Evolutionary conservation across 2,888 invertebrate species (phyloP).

Genomic region (Sericinus montela): DNA sequence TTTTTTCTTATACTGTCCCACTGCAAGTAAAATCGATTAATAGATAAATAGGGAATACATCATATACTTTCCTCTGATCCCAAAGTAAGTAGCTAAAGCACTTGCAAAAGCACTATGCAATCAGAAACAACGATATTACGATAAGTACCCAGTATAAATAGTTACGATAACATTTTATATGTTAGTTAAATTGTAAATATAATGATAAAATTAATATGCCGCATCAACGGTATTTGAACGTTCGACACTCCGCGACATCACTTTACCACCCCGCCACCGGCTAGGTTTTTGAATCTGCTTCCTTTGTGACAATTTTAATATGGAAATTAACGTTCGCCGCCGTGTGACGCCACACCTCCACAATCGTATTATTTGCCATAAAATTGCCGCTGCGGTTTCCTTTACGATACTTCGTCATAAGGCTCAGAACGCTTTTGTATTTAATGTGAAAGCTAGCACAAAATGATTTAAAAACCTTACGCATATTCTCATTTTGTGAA

Average conservation of each 20-base stretch:
- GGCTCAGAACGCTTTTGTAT: slow-evolving; percentile 28
- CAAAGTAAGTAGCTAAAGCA: too few species aligned
- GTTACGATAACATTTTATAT: too few species aligned
- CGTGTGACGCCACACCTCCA: slow-evolving; percentile 62
- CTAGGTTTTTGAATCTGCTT: slow-evolving; percentile 77
- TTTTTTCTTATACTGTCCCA: too few species aligned
- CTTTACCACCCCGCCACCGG: slow-evolving; percentile 41
- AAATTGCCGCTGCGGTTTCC: slow-evolving; percentile 27
- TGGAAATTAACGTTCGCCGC: slow-evolving; percentile 76
- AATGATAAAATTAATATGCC: slow-evolving; percentile 20
- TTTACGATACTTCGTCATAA: slow-evolving; percentile 33
- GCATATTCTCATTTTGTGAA: slow-evolving; percentile 4
- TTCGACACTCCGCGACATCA: slow-evolving; percentile 23
- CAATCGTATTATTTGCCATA: slow-evolving; percentile 48
- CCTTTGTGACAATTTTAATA: slow-evolving; percentile 79
- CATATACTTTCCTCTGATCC: too few species aligned
- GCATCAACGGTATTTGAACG: slow-evolving; percentile 28
- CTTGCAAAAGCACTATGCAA: too few species aligned
- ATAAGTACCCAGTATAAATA: too few species aligned
- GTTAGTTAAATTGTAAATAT: too few species aligned
- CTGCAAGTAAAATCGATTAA: too few species aligned
- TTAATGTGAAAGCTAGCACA: slow-evolving; percentile 17
- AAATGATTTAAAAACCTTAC: slow-evolving; percentile 21
- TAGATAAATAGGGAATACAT: too few species aligned
- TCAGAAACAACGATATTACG: too few species aligned